Evolutionary conservation across 1,140 invertebrate genomes (phyloP).

Genomic region (Cydia splendana): DNA sequence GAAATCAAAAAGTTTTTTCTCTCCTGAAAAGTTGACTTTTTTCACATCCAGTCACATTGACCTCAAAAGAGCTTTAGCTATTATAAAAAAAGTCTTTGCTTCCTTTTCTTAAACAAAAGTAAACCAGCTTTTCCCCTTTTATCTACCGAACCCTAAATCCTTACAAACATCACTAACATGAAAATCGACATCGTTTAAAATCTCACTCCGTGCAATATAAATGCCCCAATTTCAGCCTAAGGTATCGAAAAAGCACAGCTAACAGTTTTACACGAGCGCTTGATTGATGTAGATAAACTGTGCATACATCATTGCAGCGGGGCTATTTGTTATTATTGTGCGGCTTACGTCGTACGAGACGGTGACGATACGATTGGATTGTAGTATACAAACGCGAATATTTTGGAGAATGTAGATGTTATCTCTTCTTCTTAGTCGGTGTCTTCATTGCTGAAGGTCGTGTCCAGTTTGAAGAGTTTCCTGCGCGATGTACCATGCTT

Average conservation of each 20-base stretch:
- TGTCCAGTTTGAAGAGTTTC: too few species aligned
- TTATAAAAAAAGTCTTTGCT: too few species aligned
- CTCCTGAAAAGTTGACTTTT: too few species aligned
- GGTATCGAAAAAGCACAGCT: constrained; percentile 21
- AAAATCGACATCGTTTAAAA: background rate
- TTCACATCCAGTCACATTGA: too few species aligned
- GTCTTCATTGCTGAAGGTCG: too few species aligned
- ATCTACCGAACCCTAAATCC: background rate
- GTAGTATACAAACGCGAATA: background rate
- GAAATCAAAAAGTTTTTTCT: too few species aligned
- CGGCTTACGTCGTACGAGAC: background rate
- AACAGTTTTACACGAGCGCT: constrained; percentile 28
- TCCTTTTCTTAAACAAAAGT: too few species aligned
- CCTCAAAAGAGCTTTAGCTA: too few species aligned
- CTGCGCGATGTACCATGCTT: too few species aligned
- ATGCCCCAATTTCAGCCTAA: constrained; percentile 27
- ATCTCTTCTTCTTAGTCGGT: too few species aligned
- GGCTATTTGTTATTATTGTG: constrained; percentile 20
- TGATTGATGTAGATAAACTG: constrained; percentile 31
- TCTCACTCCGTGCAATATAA: constrained; percentile 17
- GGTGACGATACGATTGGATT: background rate
- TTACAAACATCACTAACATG: background rate
- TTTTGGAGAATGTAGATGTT: too few species aligned
- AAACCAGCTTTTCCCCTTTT: too few species aligned
- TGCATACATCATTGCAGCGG: constrained; percentile 21